Percentiles rank a stretch among this genome's conserved stretches.
phyloP scores from a whole-genome alignment of 1,140 invertebrate genomes.

The Periplaneta americana region DNA sequence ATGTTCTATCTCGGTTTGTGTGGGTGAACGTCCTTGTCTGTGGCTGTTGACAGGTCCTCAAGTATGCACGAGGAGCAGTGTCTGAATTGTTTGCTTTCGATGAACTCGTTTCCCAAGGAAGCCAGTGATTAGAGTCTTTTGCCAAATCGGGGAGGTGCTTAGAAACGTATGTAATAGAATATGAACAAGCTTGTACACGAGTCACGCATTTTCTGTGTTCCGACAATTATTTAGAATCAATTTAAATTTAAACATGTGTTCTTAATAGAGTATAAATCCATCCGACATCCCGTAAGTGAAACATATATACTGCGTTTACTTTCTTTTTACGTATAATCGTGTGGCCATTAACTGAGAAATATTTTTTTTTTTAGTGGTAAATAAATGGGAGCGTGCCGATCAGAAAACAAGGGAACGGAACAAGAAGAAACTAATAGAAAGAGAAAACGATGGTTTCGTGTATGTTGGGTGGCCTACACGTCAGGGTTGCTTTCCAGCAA shows the following conservation, averaged over 20 bases:
- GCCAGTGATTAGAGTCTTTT: background rate
- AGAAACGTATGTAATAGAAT: background rate
- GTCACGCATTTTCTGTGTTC: background rate
- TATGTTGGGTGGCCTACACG: background rate
- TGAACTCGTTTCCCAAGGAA: too few species aligned
- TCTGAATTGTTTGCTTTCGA: too few species aligned
- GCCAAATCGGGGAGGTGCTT: background rate
- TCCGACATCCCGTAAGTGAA: background rate
- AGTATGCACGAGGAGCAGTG: too few species aligned
- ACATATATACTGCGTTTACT: background rate
- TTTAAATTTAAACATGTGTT: background rate
- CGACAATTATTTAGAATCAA: background rate
- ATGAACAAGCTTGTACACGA: background rate
- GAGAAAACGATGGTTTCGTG: background rate
- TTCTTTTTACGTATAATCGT: background rate
- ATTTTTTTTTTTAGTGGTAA: background rate
- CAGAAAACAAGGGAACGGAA: background rate
- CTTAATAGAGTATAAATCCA: background rate
- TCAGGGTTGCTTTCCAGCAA: background rate
- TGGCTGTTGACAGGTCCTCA: too few species aligned
- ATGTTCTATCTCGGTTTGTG: too few species aligned
- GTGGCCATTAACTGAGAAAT: background rate
- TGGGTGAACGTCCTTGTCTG: too few species aligned
- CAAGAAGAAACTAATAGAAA: background rate
- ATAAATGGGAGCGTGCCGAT: background rate